Percentiles rank a stretch among this genome's conserved stretches.
phyloP scores from a whole-genome alignment of 2,888 invertebrate species.

The Epistrophe grossulariae region DNA sequence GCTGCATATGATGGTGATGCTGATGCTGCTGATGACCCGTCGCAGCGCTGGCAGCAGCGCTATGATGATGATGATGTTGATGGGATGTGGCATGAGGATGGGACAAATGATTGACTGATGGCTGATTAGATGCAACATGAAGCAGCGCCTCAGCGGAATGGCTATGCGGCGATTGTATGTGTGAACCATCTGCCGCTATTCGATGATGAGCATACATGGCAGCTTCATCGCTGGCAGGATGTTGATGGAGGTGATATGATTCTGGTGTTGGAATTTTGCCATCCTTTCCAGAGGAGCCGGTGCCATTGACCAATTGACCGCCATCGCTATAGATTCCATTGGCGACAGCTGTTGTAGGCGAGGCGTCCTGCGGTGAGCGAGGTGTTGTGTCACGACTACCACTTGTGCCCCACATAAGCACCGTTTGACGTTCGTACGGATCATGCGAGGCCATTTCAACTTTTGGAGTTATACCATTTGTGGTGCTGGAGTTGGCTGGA shows the following conservation, averaged over 20 bases:
- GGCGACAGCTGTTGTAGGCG: conserved; percentile 37
- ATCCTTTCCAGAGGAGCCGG: conserved; percentile 73
- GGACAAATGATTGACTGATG: conserved; percentile 76
- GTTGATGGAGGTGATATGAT: conserved; percentile 70
- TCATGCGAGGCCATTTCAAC: conserved; percentile 82
- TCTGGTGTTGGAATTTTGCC: conserved; percentile 78
- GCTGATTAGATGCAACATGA: conserved; percentile 72
- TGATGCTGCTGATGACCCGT: conserved; percentile 75
- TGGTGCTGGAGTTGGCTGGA: conserved; percentile 69
- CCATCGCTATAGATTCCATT: conserved; percentile 73
- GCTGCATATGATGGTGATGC: conserved; percentile 78
- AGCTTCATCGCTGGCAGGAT: conserved; percentile 52
- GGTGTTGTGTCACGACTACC: conserved; percentile 65
- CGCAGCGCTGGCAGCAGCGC: conserved; percentile 42
- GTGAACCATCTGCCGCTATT: conserved; percentile 67
- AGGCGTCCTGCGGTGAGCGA: conserved; percentile 64
- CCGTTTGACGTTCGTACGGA: conserved; percentile 90
- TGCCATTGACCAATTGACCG: conserved; percentile 68
- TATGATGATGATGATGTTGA: conserved; percentile 79
- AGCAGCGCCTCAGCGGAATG: conserved; percentile 73
- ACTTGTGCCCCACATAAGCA: conserved; percentile 94
- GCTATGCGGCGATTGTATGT: conserved; percentile 75
- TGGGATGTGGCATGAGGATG: conserved; percentile 74
- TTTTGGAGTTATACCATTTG: conserved; percentile 81
- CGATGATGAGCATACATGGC: conserved; percentile 74